Percentiles rank a stretch among this genome's conserved stretches.
phyloP scores from a whole-genome alignment of 2,113 vertebrate species.

The Epinephelus moara region DNA sequence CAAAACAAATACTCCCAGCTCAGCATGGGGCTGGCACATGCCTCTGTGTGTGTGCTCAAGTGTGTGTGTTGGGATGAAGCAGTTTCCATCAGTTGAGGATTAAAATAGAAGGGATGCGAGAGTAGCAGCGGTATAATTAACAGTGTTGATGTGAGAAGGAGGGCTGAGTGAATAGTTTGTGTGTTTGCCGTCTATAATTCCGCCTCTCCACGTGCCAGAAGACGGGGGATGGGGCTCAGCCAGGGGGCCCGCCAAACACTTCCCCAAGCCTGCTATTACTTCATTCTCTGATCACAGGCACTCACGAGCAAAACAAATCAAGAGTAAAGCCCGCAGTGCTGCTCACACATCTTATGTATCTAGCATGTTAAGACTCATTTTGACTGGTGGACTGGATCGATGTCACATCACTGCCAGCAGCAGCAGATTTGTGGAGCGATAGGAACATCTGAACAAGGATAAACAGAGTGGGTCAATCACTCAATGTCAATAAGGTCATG shows the following conservation, averaged over 20 bases:
- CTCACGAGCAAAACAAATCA: conserved; percentile 54
- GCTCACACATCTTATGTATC: conserved; percentile 20
- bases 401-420: conserved; percentile 5
- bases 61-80: conserved; percentile 45
- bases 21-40: conserved; percentile 49
- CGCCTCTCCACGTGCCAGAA: conserved; percentile 64
- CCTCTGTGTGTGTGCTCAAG: conserved; percentile 24
- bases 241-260: conserved; percentile 60
- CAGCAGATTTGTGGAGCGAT: background rate
- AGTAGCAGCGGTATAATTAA: conserved; percentile 75
- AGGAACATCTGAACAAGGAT: conserved; percentile 3
- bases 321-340: background rate
- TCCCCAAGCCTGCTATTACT: conserved; percentile 67
- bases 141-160: conserved; percentile 55
- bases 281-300: conserved; percentile 58
- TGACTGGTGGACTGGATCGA: conserved; percentile 31
- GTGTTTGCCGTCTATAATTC: conserved; percentile 72
- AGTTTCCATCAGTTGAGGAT: conserved; percentile 57
- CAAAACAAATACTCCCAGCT: conserved; percentile 59
- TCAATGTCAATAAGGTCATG: conserved; percentile 17
- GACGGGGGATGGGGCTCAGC: conserved; percentile 51
- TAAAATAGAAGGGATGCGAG: conserved; percentile 72
- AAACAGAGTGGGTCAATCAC: conserved; percentile 22
- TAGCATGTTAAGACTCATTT: conserved; percentile 25
- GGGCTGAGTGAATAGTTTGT: conserved; percentile 63